Percentiles rank a stretch among this genome's conserved stretches.
These are phyloP conservation scores for Parapsyche elsis DNA, from an alignment of 1,140 invertebrate genomes.

Conservation along the genomic window DNA sequence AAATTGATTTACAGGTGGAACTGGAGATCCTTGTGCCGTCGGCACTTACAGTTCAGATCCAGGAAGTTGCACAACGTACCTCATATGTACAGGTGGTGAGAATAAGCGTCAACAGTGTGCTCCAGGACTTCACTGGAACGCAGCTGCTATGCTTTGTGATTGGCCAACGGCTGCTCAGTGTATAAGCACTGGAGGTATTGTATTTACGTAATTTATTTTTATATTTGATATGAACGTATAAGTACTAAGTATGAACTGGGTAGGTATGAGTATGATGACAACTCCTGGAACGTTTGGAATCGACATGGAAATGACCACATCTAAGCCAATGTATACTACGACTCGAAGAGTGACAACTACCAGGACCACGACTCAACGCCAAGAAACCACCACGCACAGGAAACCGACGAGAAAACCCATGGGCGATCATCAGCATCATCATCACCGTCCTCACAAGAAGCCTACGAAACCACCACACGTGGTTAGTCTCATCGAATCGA, in stretches of 20 bases:
- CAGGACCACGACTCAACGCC: slow-evolving; percentile 62
- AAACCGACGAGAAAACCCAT: slow-evolving; percentile 50
- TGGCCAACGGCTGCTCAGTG: slow-evolving; percentile 82
- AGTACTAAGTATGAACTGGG: background rate
- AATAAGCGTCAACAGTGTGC: slow-evolving; percentile 78
- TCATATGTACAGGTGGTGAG: slow-evolving; percentile 77
- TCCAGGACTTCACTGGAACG: slow-evolving; percentile 84
- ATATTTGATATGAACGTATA: background rate
- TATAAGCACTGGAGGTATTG: slow-evolving; percentile 57
- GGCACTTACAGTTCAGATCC: slow-evolving; percentile 76
- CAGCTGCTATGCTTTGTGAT: slow-evolving; percentile 74
- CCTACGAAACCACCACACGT: slow-evolving; percentile 1
- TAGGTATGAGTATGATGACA: background rate
- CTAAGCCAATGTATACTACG: background rate
- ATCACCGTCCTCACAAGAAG: slow-evolving; percentile 11
- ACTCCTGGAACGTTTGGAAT: background rate
- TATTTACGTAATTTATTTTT: background rate
- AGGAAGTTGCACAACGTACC: slow-evolving; percentile 79
- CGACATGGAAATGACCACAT: background rate
- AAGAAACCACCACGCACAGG: slow-evolving; percentile 58
- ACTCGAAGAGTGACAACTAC: slow-evolving; percentile 64
- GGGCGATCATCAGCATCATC: background rate
- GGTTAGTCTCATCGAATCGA: background rate
- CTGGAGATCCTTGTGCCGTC: slow-evolving; percentile 67
- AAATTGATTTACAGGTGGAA: slow-evolving; percentile 38